Conservation (phyloP, 1,140 invertebrate genomes). For the Leptopilina clavipes region DNA sequence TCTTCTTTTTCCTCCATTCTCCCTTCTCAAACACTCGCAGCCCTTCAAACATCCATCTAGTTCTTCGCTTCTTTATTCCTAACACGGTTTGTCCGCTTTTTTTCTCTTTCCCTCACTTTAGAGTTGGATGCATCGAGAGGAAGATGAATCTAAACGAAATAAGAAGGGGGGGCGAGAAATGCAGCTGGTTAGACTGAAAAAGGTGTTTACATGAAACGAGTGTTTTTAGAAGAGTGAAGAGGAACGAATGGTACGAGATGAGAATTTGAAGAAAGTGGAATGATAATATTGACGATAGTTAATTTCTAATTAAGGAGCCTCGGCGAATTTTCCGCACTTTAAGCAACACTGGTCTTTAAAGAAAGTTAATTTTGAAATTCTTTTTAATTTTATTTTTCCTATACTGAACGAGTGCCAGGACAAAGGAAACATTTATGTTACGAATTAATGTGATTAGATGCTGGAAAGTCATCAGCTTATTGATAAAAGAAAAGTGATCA, state of each 20-base stretch:
- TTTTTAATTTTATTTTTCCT: too few relatives aligned
- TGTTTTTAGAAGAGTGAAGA: not conserved
- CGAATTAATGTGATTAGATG: too few relatives aligned
- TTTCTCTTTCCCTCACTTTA: not conserved
- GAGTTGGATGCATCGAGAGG: not conserved
- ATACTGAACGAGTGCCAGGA: too few relatives aligned
- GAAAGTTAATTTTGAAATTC: not conserved
- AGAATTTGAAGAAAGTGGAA: slow-evolving; percentile 9
- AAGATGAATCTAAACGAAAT: not conserved
- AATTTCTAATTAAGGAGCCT: not conserved
- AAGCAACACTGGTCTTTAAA: not conserved
- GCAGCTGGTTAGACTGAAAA: slow-evolving; percentile 7
- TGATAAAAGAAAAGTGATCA: too few relatives aligned
- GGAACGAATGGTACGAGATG: not conserved
- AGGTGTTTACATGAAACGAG: slow-evolving; percentile 20
- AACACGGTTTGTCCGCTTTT: not conserved
- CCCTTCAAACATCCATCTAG: not conserved
- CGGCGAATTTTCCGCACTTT: not conserved
- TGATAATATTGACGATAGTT: slow-evolving; percentile 3
- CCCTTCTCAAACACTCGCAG: slow-evolving; percentile 19
- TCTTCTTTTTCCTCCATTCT: not conserved
- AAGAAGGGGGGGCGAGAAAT: slow-evolving; percentile 10
- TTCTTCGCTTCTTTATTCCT: not conserved
- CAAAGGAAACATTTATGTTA: too few relatives aligned
- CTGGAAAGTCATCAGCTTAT: not conserved